Conservation (phyloP, 2,888 invertebrate species). For the Tiliacea citrago region DNA sequence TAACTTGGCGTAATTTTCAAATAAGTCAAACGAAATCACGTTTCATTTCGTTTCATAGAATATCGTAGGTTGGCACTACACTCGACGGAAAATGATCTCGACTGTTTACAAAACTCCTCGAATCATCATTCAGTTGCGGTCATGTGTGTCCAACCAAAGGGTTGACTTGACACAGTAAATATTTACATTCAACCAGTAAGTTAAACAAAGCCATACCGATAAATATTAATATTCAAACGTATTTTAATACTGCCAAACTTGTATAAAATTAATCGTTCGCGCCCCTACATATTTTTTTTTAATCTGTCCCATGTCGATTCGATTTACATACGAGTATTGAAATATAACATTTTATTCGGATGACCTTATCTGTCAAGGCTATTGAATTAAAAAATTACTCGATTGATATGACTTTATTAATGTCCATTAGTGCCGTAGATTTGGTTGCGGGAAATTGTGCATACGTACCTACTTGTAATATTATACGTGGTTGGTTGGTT, state of each 20-base stretch:
- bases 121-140: slow-evolving; percentile 1
- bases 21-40: not conserved
- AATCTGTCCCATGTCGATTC: slow-evolving; percentile 11
- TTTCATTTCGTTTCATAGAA: not conserved
- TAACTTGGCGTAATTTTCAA: not conserved
- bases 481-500: no score
- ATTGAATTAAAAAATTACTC: slow-evolving; percentile 25
- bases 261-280: slow-evolving; percentile 11
- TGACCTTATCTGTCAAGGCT: not conserved
- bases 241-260: slow-evolving; percentile 28
- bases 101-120: not conserved
- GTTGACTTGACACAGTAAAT: slow-evolving; percentile 41
- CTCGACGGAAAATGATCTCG: not conserved
- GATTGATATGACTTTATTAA: slow-evolving; percentile 17
- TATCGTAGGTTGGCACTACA: no score
- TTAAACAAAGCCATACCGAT: slow-evolving; percentile 25
- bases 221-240: slow-evolving; percentile 27
- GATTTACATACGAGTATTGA: slow-evolving; percentile 6
- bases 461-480: not conserved
- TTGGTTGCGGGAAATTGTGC: not conserved
- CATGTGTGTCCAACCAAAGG: slow-evolving; percentile 3
- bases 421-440: not conserved
- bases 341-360: slow-evolving; percentile 1
- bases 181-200: slow-evolving; percentile 28
- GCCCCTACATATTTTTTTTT: slow-evolving; percentile 1